These are phyloP conservation scores for Cichladusa arquata DNA, from an alignment of 2,113 vertebrate species.

Conservation along the genomic window DNA sequence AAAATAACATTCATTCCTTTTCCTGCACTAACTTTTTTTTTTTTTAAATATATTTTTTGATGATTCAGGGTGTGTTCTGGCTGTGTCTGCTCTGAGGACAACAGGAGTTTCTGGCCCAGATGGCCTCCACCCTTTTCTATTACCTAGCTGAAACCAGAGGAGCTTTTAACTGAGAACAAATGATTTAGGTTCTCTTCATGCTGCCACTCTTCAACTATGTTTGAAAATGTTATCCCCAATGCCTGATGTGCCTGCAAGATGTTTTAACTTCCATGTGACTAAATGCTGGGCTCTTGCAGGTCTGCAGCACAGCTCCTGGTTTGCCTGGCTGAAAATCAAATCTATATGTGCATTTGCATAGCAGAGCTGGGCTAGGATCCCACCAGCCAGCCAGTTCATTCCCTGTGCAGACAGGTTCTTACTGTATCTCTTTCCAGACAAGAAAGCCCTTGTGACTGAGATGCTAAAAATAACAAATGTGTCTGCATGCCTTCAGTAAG, in stretches of 20 bases:
- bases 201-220: background rate
- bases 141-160: background rate
- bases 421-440: constrained; percentile 22
- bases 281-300: background rate
- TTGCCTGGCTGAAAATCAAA: constrained; percentile 31
- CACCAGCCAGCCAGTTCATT: background rate
- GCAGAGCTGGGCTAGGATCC: background rate
- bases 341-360: background rate
- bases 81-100: background rate
- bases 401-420: background rate
- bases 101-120: background rate
- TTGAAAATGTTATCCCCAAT: background rate
- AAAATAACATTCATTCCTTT: background rate
- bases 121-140: background rate
- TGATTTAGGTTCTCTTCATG: background rate
- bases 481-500: background rate
- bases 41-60: background rate
- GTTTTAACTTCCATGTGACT: background rate
- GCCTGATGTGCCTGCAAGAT: background rate
- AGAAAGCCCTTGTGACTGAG: background rate
- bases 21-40: background rate
- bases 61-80: background rate
- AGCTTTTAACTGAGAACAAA: constrained; percentile 2
- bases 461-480: constrained; percentile 20
- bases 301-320: background rate